These are phyloP conservation scores for Chaetoderma sp. DNA, from an alignment of 2,888 invertebrate genomes.

Conservation along the genomic window DNA sequence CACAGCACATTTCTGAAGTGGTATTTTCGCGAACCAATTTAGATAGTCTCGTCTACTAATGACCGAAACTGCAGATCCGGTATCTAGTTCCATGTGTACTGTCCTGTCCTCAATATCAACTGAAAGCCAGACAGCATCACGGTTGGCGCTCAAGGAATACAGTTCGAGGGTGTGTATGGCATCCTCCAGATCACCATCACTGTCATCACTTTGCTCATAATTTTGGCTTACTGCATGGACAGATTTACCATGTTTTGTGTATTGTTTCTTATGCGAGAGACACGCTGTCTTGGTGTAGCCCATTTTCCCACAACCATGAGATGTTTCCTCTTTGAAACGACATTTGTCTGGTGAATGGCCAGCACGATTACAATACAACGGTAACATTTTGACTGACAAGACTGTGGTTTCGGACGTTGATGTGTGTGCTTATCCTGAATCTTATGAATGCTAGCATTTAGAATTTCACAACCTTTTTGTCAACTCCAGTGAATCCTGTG, in stretches of 20 bases:
- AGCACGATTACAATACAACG: no score
- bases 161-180: no score
- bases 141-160: no score
- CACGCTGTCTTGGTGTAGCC: conserved; percentile 3
- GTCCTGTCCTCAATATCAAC: conserved; percentile 24
- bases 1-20: not conserved
- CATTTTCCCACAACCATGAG: not conserved
- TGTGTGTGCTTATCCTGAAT: no score
- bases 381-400: no score
- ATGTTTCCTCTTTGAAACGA: conserved; percentile 9
- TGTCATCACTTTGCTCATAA: no score
- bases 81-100: conserved; percentile 33
- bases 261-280: not conserved
- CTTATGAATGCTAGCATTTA: no score
- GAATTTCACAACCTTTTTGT: not conserved
- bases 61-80: not conserved
- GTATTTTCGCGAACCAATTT: not conserved
- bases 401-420: no score
- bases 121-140: no score
- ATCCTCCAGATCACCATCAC: no score
- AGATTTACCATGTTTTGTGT: conserved; percentile 6
- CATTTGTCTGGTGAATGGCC: conserved; percentile 5
- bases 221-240: no score
- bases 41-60: not conserved
- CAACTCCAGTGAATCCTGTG: conserved; percentile 20